These are phyloP conservation scores for Spatulosminthurus flaviceps DNA, from an alignment of 2,888 invertebrate species.

Conservation along the genomic window DNA sequence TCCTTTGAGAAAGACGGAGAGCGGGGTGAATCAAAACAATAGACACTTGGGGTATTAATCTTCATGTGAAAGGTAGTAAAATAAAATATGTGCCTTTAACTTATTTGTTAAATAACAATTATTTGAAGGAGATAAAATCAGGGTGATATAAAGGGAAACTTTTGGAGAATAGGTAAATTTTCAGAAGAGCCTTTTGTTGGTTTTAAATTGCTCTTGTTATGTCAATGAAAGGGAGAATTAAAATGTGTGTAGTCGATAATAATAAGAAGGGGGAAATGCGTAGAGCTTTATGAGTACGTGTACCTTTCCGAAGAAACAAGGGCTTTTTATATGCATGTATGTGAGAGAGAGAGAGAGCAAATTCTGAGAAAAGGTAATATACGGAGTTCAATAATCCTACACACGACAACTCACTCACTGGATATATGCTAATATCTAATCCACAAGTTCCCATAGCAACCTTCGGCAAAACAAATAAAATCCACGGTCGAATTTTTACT, in stretches of 20 bases:
- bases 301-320: neutral
- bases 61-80: too few species aligned
- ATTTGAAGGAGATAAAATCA: too few species aligned
- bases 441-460: constrained; percentile 31
- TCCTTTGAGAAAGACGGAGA: too few species aligned
- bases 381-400: constrained; percentile 36
- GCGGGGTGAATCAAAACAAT: too few species aligned
- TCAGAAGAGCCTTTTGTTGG: too few species aligned
- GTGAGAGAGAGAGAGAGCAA: neutral
- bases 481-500: too few species aligned
- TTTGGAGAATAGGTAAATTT: too few species aligned
- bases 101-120: too few species aligned
- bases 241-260: neutral
- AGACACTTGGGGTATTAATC: too few species aligned
- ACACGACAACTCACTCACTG: too few species aligned
- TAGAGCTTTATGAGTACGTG: neutral
- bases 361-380: neutral
- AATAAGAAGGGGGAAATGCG: neutral
- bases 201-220: neutral
- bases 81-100: too few species aligned
- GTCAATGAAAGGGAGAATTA: neutral
- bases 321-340: neutral
- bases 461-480: constrained; percentile 32
- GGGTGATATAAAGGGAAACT: too few species aligned
- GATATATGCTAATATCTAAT: constrained; percentile 40